Base-by-base conservation (phyloP, 2,888 invertebrate genomes). In the Lymantria dispar region DNA sequence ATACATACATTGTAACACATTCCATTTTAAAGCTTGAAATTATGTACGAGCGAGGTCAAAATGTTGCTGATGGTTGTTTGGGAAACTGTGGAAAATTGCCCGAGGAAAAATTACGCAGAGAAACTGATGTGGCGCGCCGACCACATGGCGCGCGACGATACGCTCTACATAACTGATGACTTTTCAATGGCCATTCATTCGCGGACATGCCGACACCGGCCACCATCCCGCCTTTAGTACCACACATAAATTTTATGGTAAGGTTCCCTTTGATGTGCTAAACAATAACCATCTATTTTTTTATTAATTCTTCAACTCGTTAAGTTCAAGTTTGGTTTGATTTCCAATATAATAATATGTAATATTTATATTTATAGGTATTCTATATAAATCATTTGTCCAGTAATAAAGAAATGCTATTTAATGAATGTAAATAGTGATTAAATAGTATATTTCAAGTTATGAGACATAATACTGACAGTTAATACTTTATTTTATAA, bases 141-240 rank as follows among this genome's bases (percentile, higher is more conserved):
- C 84, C 89, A 88, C 85, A 90, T 90, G 90, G 87, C 82, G 88
- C 82, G 77, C 78, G 79, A 78, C 84, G 81, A 80, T 84, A 79
- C 81, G 84, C 79, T 85, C 84, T 85, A 85, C 87, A 87, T 89
- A 87, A 88, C 89, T 90, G 88, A 91, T 91, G 89, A 87, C 85
- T 89, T 90, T 89, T 83, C 88, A 82, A 91, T 91, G 87, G 88
- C 82, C 80, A 87, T 88, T 86, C 86, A 85, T 87, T 83, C 81
- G 80, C 77, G 80, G 79, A 76, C 80, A 73, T 70, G 70, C 73
- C 66, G 68, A 70, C 69, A 62, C 68, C 70, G 64, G 64, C 60
- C 70, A 56, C 54, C 62, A 57, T 64, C 60, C 62, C 63, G 62
- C 70, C 64, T 72, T 73, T 72, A 70, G 61, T 64, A 62, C 60